A percentile compares a stretch with the other conserved stretches of the same genome.
Evolutionary conservation across 2,113 vertebrate species (phyloP).

Genomic region (Scartelaos histophorus): DNA sequence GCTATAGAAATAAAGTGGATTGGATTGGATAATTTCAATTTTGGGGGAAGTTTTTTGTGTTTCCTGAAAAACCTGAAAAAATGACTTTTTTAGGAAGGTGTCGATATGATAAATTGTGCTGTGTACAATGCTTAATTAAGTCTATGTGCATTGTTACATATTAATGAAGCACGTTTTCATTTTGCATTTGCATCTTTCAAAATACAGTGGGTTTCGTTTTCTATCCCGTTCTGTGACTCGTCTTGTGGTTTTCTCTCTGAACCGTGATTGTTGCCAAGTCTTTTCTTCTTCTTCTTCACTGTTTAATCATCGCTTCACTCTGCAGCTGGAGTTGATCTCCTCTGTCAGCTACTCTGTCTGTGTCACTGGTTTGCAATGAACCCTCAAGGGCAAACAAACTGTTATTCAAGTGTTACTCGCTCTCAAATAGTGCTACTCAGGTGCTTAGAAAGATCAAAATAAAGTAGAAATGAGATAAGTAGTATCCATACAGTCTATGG

Average conservation of each 20-base stretch:
- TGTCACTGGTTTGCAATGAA: neutral
- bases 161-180: conserved; percentile 42
- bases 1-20: too few species aligned
- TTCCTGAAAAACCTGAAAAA: too few species aligned
- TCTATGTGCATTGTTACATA: conserved; percentile 18
- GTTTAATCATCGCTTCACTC: conserved; percentile 31
- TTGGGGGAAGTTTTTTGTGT: too few species aligned
- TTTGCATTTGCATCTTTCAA: conserved; percentile 45
- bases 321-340: neutral
- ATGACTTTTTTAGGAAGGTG: too few species aligned
- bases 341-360: neutral
- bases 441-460: conserved; percentile 2
- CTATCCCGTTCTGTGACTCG: conserved; percentile 30
- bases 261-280: conserved; percentile 9
- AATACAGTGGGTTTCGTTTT: conserved; percentile 25
- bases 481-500: neutral
- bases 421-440: neutral
- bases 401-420: neutral
- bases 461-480: conserved; percentile 23
- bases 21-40: too few species aligned
- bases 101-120: neutral
- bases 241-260: conserved; percentile 12
- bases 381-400: neutral
- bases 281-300: conserved; percentile 15
- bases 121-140: too few species aligned